Percentiles rank a stretch among this genome's conserved stretches.
Conservation (phyloP, 2,797 vertebrate genomes). For the Staurois parvus region DNA sequence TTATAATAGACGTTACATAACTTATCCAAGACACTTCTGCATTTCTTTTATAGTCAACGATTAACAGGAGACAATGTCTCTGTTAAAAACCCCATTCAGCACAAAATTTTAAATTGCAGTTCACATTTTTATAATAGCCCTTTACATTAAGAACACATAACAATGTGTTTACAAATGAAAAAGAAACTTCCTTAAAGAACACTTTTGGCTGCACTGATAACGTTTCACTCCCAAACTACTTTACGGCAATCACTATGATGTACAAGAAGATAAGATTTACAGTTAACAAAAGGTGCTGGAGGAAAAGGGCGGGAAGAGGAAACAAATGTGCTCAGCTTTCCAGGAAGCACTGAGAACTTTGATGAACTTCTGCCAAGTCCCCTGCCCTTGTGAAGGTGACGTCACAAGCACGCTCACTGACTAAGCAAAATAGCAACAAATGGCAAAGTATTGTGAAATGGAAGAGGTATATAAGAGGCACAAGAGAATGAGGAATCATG, state of each 20-base stretch:
- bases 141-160: not conserved
- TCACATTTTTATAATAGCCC: not conserved
- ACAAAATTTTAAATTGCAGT: too few species aligned
- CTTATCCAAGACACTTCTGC: too few species aligned
- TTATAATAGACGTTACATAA: too few species aligned
- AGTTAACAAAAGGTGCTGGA: slow-evolving; percentile 58
- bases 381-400: slow-evolving; percentile 19
- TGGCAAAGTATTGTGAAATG: not conserved
- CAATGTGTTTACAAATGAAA: not conserved
- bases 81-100: too few species aligned
- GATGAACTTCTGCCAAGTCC: slow-evolving; percentile 36
- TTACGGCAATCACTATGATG: slow-evolving; percentile 24
- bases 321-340: slow-evolving; percentile 37
- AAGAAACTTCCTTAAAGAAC: not conserved
- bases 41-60: too few species aligned
- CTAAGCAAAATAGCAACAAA: slow-evolving; percentile 23
- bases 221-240: slow-evolving; percentile 1
- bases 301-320: slow-evolving; percentile 59
- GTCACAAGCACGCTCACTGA: slow-evolving; percentile 1
- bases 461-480: too few species aligned
- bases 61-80: too few species aligned
- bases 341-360: slow-evolving; percentile 58
- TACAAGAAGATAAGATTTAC: slow-evolving; percentile 30
- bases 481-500: not conserved
- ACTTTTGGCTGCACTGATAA: not conserved